These are phyloP conservation scores for Thripadectes ignobilis DNA, from an alignment of 2,797 vertebrate genomes.

Conservation along the genomic window DNA sequence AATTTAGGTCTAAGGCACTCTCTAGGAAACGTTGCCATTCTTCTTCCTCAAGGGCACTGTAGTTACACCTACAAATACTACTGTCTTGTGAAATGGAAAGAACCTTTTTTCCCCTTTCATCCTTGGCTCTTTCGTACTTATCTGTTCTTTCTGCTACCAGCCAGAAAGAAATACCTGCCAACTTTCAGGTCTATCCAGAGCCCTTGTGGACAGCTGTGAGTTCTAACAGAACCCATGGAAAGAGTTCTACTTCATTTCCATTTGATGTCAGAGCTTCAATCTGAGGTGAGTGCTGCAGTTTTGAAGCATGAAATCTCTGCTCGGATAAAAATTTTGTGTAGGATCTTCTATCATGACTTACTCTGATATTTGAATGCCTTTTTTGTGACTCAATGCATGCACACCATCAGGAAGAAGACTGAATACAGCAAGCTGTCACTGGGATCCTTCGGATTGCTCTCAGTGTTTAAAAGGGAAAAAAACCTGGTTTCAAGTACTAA, in stretches of 20 bases:
- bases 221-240: not conserved
- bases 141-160: not conserved
- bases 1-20: not conserved
- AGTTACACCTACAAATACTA: conserved; percentile 33
- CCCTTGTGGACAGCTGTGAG: not conserved
- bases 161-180: not conserved
- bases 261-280: not conserved
- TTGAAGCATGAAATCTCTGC: not conserved
- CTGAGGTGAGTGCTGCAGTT: not conserved
- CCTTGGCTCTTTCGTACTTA: conserved; percentile 24
- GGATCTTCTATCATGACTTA: not conserved
- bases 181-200: not conserved
- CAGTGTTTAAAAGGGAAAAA: not conserved
- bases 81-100: conserved; percentile 32
- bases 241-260: not conserved
- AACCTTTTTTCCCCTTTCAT: not conserved
- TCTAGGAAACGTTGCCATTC: conserved; percentile 27
- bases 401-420: not conserved
- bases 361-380: not conserved
- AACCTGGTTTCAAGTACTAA: not conserved
- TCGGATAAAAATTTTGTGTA: not conserved
- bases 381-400: not conserved
- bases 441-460: not conserved
- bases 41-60: conserved; percentile 49
- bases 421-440: not conserved